These are phyloP conservation scores for Dysmachus trigonus DNA, from an alignment of 2,888 invertebrate genomes.

Conservation along the genomic window DNA sequence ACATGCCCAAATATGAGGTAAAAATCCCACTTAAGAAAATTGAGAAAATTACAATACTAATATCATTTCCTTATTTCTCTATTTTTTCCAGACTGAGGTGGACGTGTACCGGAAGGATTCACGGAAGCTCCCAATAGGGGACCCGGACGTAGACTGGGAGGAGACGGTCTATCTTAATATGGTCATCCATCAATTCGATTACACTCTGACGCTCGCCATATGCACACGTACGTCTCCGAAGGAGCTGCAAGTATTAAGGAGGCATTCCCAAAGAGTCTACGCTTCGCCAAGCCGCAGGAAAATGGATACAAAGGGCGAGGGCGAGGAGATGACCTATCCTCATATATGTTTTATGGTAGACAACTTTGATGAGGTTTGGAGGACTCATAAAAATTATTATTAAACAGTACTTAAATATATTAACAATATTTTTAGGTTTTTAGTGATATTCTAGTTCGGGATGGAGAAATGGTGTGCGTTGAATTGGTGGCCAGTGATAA, in stretches of 20 bases:
- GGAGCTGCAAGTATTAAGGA: slow-evolving; percentile 92
- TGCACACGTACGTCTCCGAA: slow-evolving; percentile 97
- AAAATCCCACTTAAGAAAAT: slow-evolving; percentile 47
- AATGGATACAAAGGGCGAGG: slow-evolving; percentile 98
- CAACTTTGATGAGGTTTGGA: slow-evolving; percentile 92
- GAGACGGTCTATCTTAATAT: slow-evolving; percentile 98
- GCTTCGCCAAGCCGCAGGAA: slow-evolving; percentile 95
- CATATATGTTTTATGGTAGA: slow-evolving; percentile 99
- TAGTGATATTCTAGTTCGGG: slow-evolving; percentile 95
- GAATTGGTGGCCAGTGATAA: slow-evolving; percentile 94
- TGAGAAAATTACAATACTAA: not conserved
- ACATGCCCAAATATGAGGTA: slow-evolving; percentile 90
- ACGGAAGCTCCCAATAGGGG: slow-evolving; percentile 94
- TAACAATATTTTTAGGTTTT: slow-evolving; percentile 77
- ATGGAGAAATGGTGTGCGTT: slow-evolving; percentile 99
- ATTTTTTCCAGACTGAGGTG: slow-evolving; percentile 80
- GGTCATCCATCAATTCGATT: slow-evolving; percentile 98
- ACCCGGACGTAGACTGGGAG: slow-evolving; percentile 98
- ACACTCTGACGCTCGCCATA: slow-evolving; percentile 95
- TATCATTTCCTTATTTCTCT: not conserved
- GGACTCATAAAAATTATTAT: not conserved
- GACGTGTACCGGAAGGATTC: slow-evolving; percentile 98
- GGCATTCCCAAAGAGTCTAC: slow-evolving; percentile 94
- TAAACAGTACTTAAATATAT: not conserved
- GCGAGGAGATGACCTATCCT: slow-evolving; percentile 98